phyloP scores from a whole-genome alignment of 1,140 invertebrate species.

The Tribolium castaneum region DNA sequence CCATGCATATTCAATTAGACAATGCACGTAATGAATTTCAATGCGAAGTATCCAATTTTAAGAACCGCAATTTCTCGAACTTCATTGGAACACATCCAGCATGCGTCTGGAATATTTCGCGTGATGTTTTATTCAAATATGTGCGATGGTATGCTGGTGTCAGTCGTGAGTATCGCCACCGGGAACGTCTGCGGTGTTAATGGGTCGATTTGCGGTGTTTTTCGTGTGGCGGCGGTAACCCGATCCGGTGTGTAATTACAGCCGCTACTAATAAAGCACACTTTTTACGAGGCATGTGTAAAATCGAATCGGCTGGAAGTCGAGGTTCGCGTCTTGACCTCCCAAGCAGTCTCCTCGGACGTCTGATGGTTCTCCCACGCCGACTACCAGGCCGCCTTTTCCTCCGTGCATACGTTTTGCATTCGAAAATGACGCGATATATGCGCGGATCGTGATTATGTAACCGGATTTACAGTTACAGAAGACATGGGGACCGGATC shows the following conservation, averaged over 20 bases:
- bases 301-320: constrained; percentile 16
- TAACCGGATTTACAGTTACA: constrained; percentile 49
- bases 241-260: constrained; percentile 29
- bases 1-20: constrained; percentile 45
- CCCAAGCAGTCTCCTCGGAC: constrained; percentile 43
- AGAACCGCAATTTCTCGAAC: constrained; percentile 43
- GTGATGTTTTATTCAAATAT: constrained; percentile 37
- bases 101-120: constrained; percentile 34
- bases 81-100: constrained; percentile 37
- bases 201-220: constrained; percentile 34
- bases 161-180: constrained; percentile 15
- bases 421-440: constrained; percentile 43
- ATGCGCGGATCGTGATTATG: constrained; percentile 47
- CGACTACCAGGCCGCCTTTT: constrained; percentile 26
- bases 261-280: constrained; percentile 6
- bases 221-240: constrained; percentile 33
- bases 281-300: constrained; percentile 28
- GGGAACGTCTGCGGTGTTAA: constrained; percentile 38
- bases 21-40: constrained; percentile 37
- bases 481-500: not conserved
- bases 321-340: constrained; percentile 51
- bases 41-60: constrained; percentile 25
- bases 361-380: constrained; percentile 38
- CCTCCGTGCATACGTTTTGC: constrained; percentile 33
- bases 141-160: constrained; percentile 18